Percentiles rank a stretch among this genome's conserved stretches.
These are phyloP conservation scores for Nephotettix cincticeps DNA, from an alignment of 1,140 invertebrate species.

Conservation along the genomic window DNA sequence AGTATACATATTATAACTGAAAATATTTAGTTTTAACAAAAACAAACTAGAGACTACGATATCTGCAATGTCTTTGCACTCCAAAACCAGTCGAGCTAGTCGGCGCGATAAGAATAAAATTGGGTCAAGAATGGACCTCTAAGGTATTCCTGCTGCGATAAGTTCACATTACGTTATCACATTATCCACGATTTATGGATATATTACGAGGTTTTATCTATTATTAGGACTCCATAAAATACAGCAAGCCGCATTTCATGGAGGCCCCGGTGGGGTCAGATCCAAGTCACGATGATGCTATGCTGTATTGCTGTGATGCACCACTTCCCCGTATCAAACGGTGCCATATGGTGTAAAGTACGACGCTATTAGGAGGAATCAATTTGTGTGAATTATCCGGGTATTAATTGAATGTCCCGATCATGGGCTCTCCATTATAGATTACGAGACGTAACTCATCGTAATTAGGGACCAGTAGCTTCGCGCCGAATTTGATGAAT, in stretches of 20 bases:
- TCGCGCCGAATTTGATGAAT: conserved; percentile 13
- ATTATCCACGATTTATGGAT: conserved; percentile 3
- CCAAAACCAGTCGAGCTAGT: no score
- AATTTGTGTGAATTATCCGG: conserved; percentile 4
- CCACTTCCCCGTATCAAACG: neutral
- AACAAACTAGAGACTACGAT: no score
- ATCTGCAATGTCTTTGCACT: no score
- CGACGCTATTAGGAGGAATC: neutral
- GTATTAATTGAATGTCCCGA: neutral
- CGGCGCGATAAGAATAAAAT: no score
- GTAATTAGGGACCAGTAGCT: neutral
- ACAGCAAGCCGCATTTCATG: neutral
- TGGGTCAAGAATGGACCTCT: no score
- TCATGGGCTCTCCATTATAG: neutral
- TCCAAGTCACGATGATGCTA: neutral
- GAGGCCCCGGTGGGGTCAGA: neutral
- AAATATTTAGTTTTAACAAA: no score
- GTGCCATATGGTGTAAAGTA: neutral
- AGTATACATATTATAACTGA: no score
- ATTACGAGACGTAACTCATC: neutral
- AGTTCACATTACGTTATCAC: neutral
- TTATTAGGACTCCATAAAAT: conserved; percentile 18
- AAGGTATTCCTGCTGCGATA: no score
- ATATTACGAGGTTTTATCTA: conserved; percentile 8
- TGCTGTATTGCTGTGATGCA: no score